These are phyloP conservation scores for Thalassarche chlororhynchos DNA, from an alignment of 2,113 vertebrate genomes.

Conservation along the genomic window DNA sequence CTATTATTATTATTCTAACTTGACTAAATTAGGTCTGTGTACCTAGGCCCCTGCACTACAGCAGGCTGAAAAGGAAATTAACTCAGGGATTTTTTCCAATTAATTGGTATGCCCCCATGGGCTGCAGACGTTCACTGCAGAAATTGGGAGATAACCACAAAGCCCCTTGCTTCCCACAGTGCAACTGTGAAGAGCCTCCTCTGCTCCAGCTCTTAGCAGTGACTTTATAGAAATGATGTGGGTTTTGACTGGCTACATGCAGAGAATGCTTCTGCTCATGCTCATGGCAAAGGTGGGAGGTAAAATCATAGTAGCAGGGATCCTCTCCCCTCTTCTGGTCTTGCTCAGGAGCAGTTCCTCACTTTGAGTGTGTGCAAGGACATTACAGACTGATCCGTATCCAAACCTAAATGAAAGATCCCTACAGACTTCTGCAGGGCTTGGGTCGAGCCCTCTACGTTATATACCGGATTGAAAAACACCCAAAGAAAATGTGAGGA, in stretches of 20 bases:
- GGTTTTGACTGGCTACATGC: neutral
- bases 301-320: neutral
- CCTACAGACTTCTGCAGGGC: neutral
- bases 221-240: neutral
- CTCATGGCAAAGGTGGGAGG: neutral
- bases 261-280: neutral
- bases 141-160: conserved; percentile 59
- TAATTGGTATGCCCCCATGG: conserved; percentile 66
- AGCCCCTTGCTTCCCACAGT: neutral
- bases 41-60: conserved; percentile 55
- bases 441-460: neutral
- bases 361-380: neutral
- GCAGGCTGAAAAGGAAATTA: conserved; percentile 70
- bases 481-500: neutral
- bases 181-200: neutral
- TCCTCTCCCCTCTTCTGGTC: neutral
- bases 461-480: neutral
- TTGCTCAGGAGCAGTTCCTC: neutral
- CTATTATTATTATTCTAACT: neutral
- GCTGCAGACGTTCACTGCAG: conserved; percentile 39
- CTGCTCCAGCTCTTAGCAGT: conserved; percentile 25
- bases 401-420: neutral
- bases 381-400: neutral
- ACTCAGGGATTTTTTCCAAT: conserved; percentile 68
- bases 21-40: conserved; percentile 70